A percentile compares a stretch with the other conserved stretches of the same genome.
phyloP scores from a whole-genome alignment of 2,888 invertebrate species.

The Mesoligia furuncula region DNA sequence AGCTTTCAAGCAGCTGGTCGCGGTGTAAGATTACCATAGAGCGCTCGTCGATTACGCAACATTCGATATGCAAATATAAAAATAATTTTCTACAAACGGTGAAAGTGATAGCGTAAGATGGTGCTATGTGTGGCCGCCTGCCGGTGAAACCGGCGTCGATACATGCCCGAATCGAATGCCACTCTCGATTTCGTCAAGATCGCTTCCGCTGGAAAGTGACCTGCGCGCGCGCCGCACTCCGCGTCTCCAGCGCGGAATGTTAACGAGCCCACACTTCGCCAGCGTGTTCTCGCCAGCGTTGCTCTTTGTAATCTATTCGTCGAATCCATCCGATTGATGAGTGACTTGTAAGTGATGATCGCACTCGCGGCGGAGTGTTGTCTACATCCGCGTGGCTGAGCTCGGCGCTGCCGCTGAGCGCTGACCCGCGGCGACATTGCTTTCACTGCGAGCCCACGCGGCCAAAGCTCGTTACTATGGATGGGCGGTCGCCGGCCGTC shows the following conservation, averaged over 20 bases:
- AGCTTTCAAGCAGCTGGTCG: constrained; percentile 3
- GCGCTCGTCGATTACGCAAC: constrained; percentile 68
- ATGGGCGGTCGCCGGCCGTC: constrained; percentile 27
- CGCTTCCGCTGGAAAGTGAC: constrained; percentile 66
- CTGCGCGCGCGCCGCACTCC: constrained; percentile 49
- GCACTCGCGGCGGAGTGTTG: background rate
- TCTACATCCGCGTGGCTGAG: constrained; percentile 8
- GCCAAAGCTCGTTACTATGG: constrained; percentile 36
- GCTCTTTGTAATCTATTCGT: background rate
- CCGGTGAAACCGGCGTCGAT: constrained; percentile 59
- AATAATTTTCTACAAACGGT: constrained; percentile 75
- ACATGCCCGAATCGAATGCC: constrained; percentile 67
- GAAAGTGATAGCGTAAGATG: constrained; percentile 74
- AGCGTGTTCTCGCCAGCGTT: background rate
- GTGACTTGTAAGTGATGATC: background rate
- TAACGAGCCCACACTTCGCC: constrained; percentile 51
- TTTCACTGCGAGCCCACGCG: constrained; percentile 57
- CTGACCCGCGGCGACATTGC: constrained; percentile 56
- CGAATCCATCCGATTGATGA: background rate
- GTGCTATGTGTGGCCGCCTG: constrained; percentile 42
- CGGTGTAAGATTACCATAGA: background rate
- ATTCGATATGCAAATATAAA: constrained; percentile 73
- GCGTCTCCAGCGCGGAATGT: constrained; percentile 64
- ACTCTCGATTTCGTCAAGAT: constrained; percentile 82
- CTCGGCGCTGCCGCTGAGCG: constrained; percentile 11